phyloP scores from a whole-genome alignment of 2,797 vertebrate species.

The Acrocephalus scirpaceus region DNA sequence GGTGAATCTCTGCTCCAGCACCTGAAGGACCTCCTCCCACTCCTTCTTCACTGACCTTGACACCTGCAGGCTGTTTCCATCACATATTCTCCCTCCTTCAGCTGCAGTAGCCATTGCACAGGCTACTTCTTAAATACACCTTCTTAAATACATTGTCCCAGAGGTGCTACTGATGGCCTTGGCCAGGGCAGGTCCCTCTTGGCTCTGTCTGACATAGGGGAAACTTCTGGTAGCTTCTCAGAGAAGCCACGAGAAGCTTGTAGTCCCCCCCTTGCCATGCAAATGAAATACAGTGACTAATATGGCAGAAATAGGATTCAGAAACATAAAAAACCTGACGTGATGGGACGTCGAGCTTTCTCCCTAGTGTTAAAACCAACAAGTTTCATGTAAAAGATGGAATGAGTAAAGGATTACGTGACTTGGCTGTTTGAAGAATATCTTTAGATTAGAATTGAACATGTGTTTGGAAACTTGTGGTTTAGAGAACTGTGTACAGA shows the following conservation, averaged over 20 bases:
- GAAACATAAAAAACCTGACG: rapidly evolving
- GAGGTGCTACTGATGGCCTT: background rate
- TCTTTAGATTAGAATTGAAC: background rate
- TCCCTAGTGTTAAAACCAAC: background rate
- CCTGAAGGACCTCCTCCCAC: background rate
- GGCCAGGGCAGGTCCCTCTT: background rate
- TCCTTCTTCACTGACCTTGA: background rate
- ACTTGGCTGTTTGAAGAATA: background rate
- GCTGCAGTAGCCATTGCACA: background rate
- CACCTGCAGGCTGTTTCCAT: background rate
- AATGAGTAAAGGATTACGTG: rapidly evolving
- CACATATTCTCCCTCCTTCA: background rate
- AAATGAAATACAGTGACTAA: background rate
- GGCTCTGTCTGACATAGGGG: rapidly evolving
- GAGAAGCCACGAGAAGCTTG: background rate
- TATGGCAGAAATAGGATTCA: background rate
- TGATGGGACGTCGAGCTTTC: background rate
- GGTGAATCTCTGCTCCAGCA: rapidly evolving
- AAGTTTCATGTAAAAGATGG: background rate
- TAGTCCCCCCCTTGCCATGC: too few species aligned
- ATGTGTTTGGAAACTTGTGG: background rate
- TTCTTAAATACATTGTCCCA: background rate
- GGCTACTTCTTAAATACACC: background rate
- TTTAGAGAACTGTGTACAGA: background rate
- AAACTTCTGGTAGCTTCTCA: background rate